Base-by-base conservation (phyloP, 2,797 vertebrate genomes). In the Xenopus petersii region DNA sequence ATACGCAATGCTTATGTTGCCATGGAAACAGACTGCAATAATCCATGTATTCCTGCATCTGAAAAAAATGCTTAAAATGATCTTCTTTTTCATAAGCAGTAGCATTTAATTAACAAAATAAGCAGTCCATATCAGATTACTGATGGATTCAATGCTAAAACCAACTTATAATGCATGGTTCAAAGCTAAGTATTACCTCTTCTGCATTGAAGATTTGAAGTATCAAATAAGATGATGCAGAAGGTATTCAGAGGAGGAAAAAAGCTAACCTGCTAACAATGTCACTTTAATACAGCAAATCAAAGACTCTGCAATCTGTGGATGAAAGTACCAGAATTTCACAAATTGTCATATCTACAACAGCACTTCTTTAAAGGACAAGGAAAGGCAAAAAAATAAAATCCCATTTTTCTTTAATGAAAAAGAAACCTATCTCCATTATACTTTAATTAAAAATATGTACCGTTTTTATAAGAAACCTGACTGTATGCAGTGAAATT, bases 1-100 rank as follows among this genome's bases (percentile, higher is more conserved):
- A 75, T 24, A 24, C 56, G n/a, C 42, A 21, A 42, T 56, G 59
- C 33, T n/a, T 58, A 59, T 69, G 67, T 75, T 75, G 46, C 74
- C 65, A 69, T 75, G 51, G 67, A 47, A 70, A 75, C 70, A 62
- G 26, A 64, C 49, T 64, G 48, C 49, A 51, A 42, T 33, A 51
- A 63, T 55, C 49, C 46, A 33, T 26, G 26, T 33, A 30, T 63
- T 11, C 33, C 33, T 55, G 3, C 11, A 59, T 64, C 51, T 64
- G 11, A 56, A 49, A 63, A 56, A 55, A 46, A 64, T n/a, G 68
- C 47, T 64, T 16, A 64, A 64, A 64, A 26, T 64, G 15, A 36
- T 15, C 30, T 36, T 64, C 60, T 62, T 64, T 30, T 16, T 64
- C 62, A 16, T n/a, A 15, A 15, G 12, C 8, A 26, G 36, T 36